A percentile compares a stretch with the other conserved stretches of the same genome.
phyloP scores from a whole-genome alignment of 2,113 vertebrate species.

The Alethe diademata region DNA sequence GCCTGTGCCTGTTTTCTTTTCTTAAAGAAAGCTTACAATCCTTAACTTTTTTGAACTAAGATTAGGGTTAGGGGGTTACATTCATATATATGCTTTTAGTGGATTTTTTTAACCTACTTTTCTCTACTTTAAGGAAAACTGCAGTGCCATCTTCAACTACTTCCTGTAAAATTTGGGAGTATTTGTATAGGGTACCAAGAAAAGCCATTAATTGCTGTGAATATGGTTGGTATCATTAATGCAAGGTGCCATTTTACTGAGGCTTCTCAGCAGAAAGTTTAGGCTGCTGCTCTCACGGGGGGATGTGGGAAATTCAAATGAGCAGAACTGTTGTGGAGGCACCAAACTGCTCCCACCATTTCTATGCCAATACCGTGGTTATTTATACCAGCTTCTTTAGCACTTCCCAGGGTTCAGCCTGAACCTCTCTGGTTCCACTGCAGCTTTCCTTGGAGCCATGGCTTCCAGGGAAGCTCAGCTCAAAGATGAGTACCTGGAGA shows the following conservation, averaged over 20 bases:
- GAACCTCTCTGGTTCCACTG: not conserved
- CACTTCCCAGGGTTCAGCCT: too few species aligned
- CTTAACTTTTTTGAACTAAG: constrained; percentile 37
- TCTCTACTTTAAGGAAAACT: constrained; percentile 45
- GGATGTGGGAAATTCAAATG: not conserved
- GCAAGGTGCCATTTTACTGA: not conserved
- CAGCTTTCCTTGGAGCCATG: not conserved
- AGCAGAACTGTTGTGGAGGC: not conserved
- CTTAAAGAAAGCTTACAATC: not conserved
- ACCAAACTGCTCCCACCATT: not conserved
- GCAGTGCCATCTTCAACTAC: not conserved
- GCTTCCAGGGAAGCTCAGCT: constrained; percentile 8
- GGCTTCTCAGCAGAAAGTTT: not conserved
- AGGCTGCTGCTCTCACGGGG: not conserved
- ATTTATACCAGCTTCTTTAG: not conserved
- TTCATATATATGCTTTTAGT: constrained; percentile 55
- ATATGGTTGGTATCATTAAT: not conserved
- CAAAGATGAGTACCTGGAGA: not conserved
- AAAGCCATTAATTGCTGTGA: constrained; percentile 23
- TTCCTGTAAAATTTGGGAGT: not conserved
- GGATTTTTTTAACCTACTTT: constrained; percentile 16
- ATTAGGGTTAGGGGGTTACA: constrained; percentile 28
- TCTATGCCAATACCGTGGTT: not conserved
- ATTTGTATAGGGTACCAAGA: not conserved
- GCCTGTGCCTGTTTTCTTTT: constrained; percentile 3